Percentiles rank a stretch among this genome's conserved stretches.
phyloP scores from a whole-genome alignment of 2,888 invertebrate species.

The Sepiola atlantica region DNA sequence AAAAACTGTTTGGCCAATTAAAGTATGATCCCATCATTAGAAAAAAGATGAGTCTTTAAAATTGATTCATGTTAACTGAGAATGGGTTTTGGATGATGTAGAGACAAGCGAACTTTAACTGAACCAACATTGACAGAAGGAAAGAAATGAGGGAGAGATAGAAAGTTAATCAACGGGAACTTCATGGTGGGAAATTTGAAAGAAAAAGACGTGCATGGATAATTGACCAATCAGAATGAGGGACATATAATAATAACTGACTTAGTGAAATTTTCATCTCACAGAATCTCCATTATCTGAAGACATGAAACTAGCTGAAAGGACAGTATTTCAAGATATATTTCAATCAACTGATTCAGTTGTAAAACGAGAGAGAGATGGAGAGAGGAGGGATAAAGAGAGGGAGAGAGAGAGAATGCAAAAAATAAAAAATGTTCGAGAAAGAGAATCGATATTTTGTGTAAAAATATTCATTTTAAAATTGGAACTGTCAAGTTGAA shows the following conservation, averaged over 20 bases:
- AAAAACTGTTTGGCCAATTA: not conserved
- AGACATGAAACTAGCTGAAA: not conserved
- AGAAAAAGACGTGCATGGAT: not conserved
- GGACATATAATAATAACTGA: not conserved
- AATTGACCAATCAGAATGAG: not conserved
- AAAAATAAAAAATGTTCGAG: too few relatives aligned
- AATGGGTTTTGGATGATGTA: not conserved
- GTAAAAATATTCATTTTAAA: not conserved
- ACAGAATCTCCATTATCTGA: not conserved
- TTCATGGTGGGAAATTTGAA: not conserved
- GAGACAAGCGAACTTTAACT: not conserved
- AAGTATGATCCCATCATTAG: not conserved
- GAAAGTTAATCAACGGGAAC: not conserved
- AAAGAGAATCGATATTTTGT: not conserved
- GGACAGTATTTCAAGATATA: constrained; percentile 32
- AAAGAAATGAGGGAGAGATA: not conserved
- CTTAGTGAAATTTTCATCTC: not conserved
- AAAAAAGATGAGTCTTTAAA: not conserved
- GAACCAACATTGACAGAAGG: not conserved
- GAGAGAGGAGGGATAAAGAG: not conserved
- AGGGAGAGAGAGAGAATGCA: not conserved
- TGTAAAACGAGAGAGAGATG: not conserved
- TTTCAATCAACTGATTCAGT: not conserved
- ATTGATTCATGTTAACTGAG: not conserved
- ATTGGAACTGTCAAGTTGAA: not conserved